These are phyloP conservation scores for Sitta europaea DNA, from an alignment of 2,113 vertebrate species.

Conservation along the genomic window DNA sequence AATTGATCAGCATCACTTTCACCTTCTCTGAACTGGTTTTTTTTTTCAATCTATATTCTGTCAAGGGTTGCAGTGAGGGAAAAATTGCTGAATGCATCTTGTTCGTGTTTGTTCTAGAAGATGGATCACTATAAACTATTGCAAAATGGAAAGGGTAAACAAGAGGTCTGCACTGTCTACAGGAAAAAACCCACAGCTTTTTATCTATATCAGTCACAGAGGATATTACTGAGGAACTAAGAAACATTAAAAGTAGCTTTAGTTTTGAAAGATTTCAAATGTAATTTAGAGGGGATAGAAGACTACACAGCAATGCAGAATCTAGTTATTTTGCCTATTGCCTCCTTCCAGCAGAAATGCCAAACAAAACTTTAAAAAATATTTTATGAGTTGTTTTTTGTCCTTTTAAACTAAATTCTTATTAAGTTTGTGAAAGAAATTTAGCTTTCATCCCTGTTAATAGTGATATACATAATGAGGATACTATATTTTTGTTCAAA, in stretches of 20 bases:
- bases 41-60: background rate
- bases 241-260: background rate
- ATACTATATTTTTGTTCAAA: background rate
- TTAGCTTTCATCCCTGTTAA: background rate
- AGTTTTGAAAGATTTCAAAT: background rate
- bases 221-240: background rate
- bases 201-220: background rate
- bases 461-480: background rate
- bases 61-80: background rate
- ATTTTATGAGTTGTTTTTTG: background rate
- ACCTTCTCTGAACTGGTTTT: background rate
- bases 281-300: background rate
- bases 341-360: background rate
- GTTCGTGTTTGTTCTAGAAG: background rate
- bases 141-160: background rate
- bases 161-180: background rate
- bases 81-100: slow-evolving; percentile 20
- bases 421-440: background rate
- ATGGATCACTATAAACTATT: background rate
- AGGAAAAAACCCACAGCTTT: background rate
- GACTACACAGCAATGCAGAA: background rate
- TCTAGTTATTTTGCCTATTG: background rate
- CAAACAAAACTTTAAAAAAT: background rate
- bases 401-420: background rate
- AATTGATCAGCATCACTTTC: background rate